phyloP scores from a whole-genome alignment of 1,140 invertebrate species.

The Temnothorax nylanderi region DNA sequence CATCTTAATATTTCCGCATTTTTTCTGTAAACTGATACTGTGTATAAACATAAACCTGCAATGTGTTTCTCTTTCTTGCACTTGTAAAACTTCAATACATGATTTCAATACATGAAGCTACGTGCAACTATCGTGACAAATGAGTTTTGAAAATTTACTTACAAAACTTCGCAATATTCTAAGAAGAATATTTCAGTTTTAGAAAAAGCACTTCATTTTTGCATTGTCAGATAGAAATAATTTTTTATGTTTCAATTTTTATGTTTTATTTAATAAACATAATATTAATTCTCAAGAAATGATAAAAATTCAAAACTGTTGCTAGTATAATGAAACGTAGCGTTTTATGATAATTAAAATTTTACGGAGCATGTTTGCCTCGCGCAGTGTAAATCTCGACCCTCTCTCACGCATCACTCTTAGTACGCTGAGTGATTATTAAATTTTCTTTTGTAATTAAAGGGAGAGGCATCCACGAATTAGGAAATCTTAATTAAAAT shows the following conservation, averaged over 20 bases:
- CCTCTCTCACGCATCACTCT: slow-evolving; percentile 39
- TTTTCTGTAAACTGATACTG: slow-evolving; percentile 69
- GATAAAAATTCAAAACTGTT: slow-evolving; percentile 41
- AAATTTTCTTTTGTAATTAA: slow-evolving; percentile 75
- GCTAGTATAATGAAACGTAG: slow-evolving; percentile 54
- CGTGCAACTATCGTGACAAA: background rate
- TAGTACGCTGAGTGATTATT: slow-evolving; percentile 62
- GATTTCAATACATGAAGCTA: background rate
- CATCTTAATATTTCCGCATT: slow-evolving; percentile 74
- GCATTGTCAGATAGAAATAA: background rate
- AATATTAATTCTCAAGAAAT: slow-evolving; percentile 32
- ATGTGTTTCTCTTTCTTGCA: slow-evolving; percentile 47
- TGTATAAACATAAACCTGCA: background rate
- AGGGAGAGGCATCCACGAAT: slow-evolving; percentile 61
- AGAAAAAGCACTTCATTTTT: background rate
- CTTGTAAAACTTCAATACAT: slow-evolving; percentile 47
- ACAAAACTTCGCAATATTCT: background rate
- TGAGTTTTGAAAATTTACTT: background rate
- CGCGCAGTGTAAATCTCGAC: slow-evolving; percentile 66
- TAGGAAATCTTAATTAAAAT: slow-evolving; percentile 79
- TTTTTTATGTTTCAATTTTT: background rate
- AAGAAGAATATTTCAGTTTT: background rate
- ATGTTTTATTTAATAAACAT: background rate
- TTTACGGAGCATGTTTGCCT: slow-evolving; percentile 67
- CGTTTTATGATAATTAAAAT: slow-evolving; percentile 79